Evolutionary conservation across 2,888 invertebrate species (phyloP).

Genomic region (Acholoe squamosa): DNA sequence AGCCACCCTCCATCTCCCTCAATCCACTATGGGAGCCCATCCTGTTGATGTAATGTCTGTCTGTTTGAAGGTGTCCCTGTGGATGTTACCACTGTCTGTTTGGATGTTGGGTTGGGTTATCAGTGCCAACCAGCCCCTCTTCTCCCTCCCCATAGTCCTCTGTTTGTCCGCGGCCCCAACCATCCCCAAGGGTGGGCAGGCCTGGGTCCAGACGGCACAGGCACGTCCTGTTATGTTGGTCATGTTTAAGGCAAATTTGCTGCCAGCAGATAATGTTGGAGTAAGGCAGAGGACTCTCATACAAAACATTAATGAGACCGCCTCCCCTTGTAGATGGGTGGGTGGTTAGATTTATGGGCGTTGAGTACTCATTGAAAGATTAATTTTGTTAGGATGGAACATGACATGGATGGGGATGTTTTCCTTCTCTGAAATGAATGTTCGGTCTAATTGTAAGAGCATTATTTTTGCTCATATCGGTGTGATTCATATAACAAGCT

Average conservation of each 20-base stretch:
- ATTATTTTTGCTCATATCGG: no score
- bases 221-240: slow-evolving; percentile 25
- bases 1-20: no score
- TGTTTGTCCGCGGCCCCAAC: slow-evolving; percentile 4
- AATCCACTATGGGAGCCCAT: no score
- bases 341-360: background rate
- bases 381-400: no score
- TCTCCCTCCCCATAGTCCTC: background rate
- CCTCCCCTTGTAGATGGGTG: slow-evolving; percentile 1
- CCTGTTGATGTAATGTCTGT: background rate
- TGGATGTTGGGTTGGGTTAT: slow-evolving; percentile 21
- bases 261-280: slow-evolving; percentile 22
- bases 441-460: no score
- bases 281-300: background rate
- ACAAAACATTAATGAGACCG: background rate
- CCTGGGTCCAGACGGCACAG: background rate
- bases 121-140: background rate
- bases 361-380: no score
- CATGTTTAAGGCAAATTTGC: slow-evolving; percentile 42
- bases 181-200: background rate
- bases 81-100: slow-evolving; percentile 35
- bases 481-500: no score
- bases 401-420: no score
- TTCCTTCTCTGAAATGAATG: no score
- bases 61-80: background rate